phyloP scores from a whole-genome alignment of 2,113 vertebrate species.

The Microcebus jonahi region DNA sequence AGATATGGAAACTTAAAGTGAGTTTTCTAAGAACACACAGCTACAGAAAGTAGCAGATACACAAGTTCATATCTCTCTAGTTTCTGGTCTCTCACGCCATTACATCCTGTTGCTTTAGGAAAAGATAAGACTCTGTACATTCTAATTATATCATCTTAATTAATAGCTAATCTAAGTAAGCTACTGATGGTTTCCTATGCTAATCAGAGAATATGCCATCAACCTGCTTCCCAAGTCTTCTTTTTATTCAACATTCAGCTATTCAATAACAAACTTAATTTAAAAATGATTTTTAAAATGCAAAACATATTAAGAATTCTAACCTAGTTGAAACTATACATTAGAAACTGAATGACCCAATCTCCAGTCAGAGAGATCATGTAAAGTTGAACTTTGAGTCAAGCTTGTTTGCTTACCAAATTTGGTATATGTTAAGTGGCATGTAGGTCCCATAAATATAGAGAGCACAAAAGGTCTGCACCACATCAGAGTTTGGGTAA shows the following conservation, averaged over 20 bases:
- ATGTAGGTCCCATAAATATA: slow-evolving; percentile 82
- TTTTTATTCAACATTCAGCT: not conserved
- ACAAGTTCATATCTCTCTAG: not conserved
- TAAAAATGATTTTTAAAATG: not conserved
- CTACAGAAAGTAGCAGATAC: not conserved
- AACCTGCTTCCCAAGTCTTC: not conserved
- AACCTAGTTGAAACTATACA: slow-evolving; percentile 67
- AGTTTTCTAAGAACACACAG: not conserved
- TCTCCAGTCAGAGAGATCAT: slow-evolving; percentile 76
- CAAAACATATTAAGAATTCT: slow-evolving; percentile 56
- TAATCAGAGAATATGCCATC: not conserved
- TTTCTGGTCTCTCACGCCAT: not conserved
- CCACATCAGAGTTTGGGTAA: slow-evolving; percentile 83
- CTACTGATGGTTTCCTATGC: not conserved
- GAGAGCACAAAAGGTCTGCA: slow-evolving; percentile 78
- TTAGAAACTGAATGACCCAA: slow-evolving; percentile 60
- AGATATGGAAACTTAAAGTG: not conserved
- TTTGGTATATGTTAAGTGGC: slow-evolving; percentile 77
- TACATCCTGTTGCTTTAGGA: not conserved
- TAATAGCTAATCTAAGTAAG: not conserved
- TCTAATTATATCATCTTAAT: not conserved
- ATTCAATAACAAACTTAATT: slow-evolving; percentile 33
- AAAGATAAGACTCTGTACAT: not conserved
- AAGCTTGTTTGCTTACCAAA: slow-evolving; percentile 73
- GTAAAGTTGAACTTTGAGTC: slow-evolving; percentile 76